Conservation (phyloP, 2,888 invertebrate species). For the Lasioglossum zephyrum region DNA sequence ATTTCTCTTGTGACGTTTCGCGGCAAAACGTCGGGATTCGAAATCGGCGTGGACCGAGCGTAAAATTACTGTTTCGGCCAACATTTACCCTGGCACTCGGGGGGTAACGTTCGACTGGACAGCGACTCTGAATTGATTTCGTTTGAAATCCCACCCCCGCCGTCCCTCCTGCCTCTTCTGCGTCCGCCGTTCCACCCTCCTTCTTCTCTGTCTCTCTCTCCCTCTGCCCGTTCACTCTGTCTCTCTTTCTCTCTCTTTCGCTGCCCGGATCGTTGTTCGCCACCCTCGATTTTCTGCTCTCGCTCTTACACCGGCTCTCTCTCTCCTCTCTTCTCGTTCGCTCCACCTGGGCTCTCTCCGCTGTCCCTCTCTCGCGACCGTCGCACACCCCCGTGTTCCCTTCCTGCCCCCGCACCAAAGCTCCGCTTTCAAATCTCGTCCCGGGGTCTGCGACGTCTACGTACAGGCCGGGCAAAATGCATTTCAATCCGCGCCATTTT, state of each 20-base stretch:
- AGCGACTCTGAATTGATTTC: slow-evolving; percentile 84
- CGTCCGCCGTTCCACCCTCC: slow-evolving; percentile 67
- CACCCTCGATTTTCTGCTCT: slow-evolving; percentile 38
- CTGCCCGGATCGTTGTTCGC: slow-evolving; percentile 28
- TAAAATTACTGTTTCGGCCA: slow-evolving; percentile 83
- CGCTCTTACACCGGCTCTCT: slow-evolving; percentile 25
- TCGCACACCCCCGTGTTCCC: slow-evolving; percentile 30
- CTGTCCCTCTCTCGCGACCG: slow-evolving; percentile 37
- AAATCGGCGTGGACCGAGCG: slow-evolving; percentile 77
- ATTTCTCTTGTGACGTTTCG: slow-evolving; percentile 66
- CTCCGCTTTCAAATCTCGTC: slow-evolving; percentile 68
- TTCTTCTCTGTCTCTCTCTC: slow-evolving; percentile 48
- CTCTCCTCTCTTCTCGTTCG: slow-evolving; percentile 33
- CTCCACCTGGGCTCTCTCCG: slow-evolving; percentile 33
- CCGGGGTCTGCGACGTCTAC: slow-evolving; percentile 63
- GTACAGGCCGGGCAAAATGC: slow-evolving; percentile 71
- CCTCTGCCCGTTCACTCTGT: slow-evolving; percentile 22
- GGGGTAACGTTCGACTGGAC: slow-evolving; percentile 82
- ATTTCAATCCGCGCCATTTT: slow-evolving; percentile 71
- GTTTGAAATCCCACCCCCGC: slow-evolving; percentile 79
- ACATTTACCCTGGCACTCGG: slow-evolving; percentile 80
- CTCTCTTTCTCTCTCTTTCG: slow-evolving; percentile 53
- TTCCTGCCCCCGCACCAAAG: slow-evolving; percentile 40
- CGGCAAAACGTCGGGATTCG: slow-evolving; percentile 71
- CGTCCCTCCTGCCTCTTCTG: slow-evolving; percentile 70